These are phyloP conservation scores for Neomorphus geoffroyi DNA, from an alignment of 2,797 vertebrate genomes.

Conservation along the genomic window DNA sequence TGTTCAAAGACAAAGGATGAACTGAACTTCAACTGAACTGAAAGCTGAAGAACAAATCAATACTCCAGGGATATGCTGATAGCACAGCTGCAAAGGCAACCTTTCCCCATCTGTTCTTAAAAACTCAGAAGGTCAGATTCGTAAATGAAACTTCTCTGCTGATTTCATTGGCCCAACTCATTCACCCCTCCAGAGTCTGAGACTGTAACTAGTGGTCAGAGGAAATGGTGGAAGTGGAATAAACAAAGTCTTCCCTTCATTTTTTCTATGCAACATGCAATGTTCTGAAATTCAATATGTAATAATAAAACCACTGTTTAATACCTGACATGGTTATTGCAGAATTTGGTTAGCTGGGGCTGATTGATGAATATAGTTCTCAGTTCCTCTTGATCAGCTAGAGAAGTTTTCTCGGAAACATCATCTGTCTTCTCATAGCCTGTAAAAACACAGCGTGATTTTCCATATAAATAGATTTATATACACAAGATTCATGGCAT, in stretches of 20 bases:
- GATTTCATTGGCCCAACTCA: neutral
- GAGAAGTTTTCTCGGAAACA: slow-evolving; percentile 90
- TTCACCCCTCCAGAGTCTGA: neutral
- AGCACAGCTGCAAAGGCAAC: neutral
- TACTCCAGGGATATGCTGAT: neutral
- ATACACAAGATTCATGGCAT: neutral
- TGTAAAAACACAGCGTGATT: slow-evolving; percentile 67
- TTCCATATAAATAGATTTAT: neutral
- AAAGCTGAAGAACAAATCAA: neutral
- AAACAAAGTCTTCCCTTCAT: neutral
- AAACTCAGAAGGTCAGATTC: neutral
- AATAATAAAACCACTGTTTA: neutral
- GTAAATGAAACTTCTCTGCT: neutral
- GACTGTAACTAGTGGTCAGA: neutral
- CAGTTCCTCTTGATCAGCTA: slow-evolving; percentile 94
- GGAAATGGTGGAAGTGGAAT: neutral
- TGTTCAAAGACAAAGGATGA: neutral
- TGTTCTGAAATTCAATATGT: neutral
- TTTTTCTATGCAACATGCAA: neutral
- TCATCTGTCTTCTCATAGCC: slow-evolving; percentile 98
- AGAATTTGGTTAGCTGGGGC: slow-evolving; percentile 94
- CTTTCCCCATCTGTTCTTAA: neutral
- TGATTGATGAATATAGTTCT: slow-evolving; percentile 95
- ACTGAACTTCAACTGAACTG: neutral
- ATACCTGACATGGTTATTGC: slow-evolving; percentile 95